Percentiles rank a stretch among this genome's conserved stretches.
These are phyloP conservation scores for Cataglyphis livida DNA, from an alignment of 2,888 invertebrate species.

Conservation along the genomic window DNA sequence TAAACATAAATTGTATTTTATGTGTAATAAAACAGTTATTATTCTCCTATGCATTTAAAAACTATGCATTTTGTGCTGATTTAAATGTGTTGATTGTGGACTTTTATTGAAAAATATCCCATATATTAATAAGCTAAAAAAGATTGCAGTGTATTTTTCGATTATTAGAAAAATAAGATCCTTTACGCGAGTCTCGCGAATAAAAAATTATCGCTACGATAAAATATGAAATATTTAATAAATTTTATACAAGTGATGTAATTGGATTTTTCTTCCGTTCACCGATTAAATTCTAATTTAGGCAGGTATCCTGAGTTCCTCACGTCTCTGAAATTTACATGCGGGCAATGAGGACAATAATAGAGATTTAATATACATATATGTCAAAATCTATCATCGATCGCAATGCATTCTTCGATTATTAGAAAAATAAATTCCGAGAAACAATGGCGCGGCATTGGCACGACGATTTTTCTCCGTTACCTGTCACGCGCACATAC, in stretches of 20 bases:
- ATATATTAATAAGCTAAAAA: too few species aligned
- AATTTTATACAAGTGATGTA: not conserved
- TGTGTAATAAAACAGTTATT: too few species aligned
- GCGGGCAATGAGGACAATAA: not conserved
- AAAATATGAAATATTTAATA: not conserved
- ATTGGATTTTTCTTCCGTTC: not conserved
- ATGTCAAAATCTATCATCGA: constrained; percentile 33
- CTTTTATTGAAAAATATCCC: not conserved
- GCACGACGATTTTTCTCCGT: constrained; percentile 23
- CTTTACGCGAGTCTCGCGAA: not conserved
- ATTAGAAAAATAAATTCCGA: too few species aligned
- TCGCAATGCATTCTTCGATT: not conserved
- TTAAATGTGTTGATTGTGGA: not conserved
- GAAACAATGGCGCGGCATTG: not conserved
- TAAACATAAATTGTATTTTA: too few species aligned
- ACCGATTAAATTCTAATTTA: not conserved
- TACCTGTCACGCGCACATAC: constrained; percentile 24
- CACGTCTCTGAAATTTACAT: not conserved
- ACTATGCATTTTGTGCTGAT: not conserved
- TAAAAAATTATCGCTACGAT: not conserved
- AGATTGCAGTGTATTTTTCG: not conserved
- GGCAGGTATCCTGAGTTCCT: not conserved
- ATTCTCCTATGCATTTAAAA: not conserved
- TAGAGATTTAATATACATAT: constrained; percentile 38
- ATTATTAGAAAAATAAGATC: not conserved